Percentiles rank a stretch among this genome's conserved stretches.
Evolutionary conservation across 2,797 vertebrate species (phyloP).

Genomic region (Mus minutoides): DNA sequence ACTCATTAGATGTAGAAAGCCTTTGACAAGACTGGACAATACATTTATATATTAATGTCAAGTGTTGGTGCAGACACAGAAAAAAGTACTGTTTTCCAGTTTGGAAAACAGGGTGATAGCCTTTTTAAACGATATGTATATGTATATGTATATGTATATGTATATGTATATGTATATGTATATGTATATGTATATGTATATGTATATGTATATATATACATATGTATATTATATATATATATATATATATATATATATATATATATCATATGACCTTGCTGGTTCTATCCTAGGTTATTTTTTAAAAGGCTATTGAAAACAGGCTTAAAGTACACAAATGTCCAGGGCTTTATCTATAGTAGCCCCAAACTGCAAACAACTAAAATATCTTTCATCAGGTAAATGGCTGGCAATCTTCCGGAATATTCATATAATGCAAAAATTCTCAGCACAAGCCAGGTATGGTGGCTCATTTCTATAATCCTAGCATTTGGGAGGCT

Average conservation of each 20-base stretch:
- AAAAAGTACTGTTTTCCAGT: not conserved
- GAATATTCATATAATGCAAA: not conserved
- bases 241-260: not conserved
- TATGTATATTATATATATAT: too few species aligned
- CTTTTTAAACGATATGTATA: not conserved
- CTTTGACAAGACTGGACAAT: not conserved
- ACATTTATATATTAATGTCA: not conserved
- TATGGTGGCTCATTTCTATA: not conserved
- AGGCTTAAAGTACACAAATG: not conserved
- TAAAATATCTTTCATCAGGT: not conserved
- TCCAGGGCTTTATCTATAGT: conserved; percentile 17
- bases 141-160: too few species aligned
- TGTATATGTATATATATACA: too few species aligned
- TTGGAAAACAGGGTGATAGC: not conserved
- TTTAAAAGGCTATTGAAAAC: conserved; percentile 20
- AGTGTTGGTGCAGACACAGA: not conserved
- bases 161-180: not conserved
- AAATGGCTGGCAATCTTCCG: not conserved
- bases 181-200: too few species aligned
- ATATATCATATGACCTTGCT: not conserved
- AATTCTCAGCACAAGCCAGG: not conserved
- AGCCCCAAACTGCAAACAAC: not conserved
- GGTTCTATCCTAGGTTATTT: not conserved
- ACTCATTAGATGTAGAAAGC: not conserved
- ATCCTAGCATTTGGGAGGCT: not conserved